Percentiles rank a stretch among this genome's conserved stretches.
phyloP scores from a whole-genome alignment of 2,113 vertebrate genomes.

The Piprites chloris region DNA sequence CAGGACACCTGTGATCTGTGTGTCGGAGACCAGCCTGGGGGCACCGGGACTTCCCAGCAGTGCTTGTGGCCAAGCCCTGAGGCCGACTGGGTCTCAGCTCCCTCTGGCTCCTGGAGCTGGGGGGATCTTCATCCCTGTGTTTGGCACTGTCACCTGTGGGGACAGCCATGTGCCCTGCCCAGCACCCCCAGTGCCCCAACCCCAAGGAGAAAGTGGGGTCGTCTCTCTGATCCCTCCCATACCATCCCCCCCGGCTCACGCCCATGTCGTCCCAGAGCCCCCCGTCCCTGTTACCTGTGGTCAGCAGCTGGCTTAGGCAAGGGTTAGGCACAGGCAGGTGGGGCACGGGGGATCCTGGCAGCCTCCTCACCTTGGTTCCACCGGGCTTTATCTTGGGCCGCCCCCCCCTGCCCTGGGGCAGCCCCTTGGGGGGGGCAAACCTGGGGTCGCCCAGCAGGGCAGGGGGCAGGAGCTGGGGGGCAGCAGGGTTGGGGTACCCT shows the following conservation, averaged over 20 bases:
- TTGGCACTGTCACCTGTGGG: not conserved
- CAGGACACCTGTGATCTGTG: not conserved
- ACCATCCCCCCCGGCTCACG: not conserved
- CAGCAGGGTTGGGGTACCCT: conserved; percentile 35
- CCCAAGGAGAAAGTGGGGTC: not conserved
- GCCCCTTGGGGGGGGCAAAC: not conserved
- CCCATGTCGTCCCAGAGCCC: not conserved
- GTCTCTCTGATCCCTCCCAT: rapidly evolving
- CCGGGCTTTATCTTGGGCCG: conserved; percentile 68
- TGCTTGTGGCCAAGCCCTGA: not conserved
- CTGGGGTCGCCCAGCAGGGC: not conserved
- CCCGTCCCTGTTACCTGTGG: conserved; percentile 46
- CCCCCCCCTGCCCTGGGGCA: conserved; percentile 13
- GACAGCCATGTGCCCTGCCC: not conserved
- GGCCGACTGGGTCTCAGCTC: rapidly evolving
- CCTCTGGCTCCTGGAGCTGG: not conserved
- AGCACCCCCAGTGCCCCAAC: not conserved
- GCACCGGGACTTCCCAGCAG: not conserved
- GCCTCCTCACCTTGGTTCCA: conserved; percentile 22
- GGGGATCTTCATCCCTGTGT: not conserved
- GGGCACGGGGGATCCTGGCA: not conserved
- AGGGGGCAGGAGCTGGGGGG: conserved; percentile 39
- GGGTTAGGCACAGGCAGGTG: conserved; percentile 43
- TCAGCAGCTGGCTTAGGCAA: conserved; percentile 84
- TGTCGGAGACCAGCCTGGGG: not conserved